phyloP scores from a whole-genome alignment of 2,888 invertebrate genomes.

The Erpobdella octoculata region DNA sequence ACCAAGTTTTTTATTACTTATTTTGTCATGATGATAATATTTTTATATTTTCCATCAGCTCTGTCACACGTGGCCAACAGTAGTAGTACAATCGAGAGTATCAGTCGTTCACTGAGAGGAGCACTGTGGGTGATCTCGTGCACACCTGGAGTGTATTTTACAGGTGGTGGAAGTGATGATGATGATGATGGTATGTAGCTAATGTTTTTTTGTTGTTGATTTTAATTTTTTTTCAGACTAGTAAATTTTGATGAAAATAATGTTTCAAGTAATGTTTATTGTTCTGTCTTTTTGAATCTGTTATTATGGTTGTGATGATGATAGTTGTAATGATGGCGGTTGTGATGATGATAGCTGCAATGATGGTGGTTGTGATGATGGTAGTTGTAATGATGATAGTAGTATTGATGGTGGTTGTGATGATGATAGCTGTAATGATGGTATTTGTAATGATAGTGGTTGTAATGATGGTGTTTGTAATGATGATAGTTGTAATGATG shows the following conservation, averaged over 20 bases:
- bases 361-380: too few relatives aligned
- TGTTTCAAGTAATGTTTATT: too few relatives aligned
- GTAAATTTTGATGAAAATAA: too few relatives aligned
- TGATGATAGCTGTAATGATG: not conserved
- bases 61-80: conserved; percentile 38
- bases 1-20: too few relatives aligned
- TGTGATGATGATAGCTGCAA: too few relatives aligned
- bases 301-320: too few relatives aligned
- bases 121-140: conserved; percentile 44
- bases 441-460: not conserved
- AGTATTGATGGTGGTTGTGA: not conserved
- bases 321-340: too few relatives aligned
- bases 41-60: too few relatives aligned
- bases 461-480: not conserved
- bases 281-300: too few relatives aligned
- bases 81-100: conserved; percentile 36
- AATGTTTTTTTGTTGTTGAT: not conserved
- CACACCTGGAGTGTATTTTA: conserved; percentile 15
- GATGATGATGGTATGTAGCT: not conserved
- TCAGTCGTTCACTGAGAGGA: conserved; percentile 44
- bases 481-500: not conserved
- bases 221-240: too few relatives aligned
- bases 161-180: conserved; percentile 1
- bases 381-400: not conserved
- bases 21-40: too few relatives aligned